Evolutionary conservation across 2,797 vertebrate genomes (phyloP).

Genomic region (Cirrhinus molitorella): DNA sequence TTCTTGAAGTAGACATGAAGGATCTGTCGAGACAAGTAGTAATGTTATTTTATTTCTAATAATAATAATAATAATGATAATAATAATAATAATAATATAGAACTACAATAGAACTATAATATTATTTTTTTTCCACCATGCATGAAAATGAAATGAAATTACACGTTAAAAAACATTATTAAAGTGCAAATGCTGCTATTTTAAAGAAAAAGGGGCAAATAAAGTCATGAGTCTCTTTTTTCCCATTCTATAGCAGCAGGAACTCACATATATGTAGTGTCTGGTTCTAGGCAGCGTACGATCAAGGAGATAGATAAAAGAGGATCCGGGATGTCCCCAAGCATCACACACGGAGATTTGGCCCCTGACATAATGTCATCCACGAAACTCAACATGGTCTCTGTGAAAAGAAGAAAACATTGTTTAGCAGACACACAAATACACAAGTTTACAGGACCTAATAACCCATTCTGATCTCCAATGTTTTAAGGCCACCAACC

Average conservation of each 20-base stretch:
- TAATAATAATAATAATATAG: neutral
- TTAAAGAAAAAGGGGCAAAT: neutral
- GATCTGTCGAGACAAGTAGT: too few species aligned
- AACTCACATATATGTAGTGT: slow-evolving; percentile 96
- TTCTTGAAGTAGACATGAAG: too few species aligned
- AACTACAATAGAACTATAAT: neutral
- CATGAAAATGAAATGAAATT: too few species aligned
- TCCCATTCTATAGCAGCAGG: neutral
- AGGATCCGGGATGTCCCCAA: slow-evolving; percentile 92
- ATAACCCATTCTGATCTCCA: neutral
- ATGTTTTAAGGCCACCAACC: slow-evolving; percentile 2
- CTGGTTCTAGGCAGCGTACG: slow-evolving; percentile 92
- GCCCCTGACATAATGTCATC: slow-evolving; percentile 97
- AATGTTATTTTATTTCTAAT: too few species aligned
- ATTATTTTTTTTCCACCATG: too few species aligned
- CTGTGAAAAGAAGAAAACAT: slow-evolving; percentile 70
- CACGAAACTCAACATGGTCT: slow-evolving; percentile 94
- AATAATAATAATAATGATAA: neutral
- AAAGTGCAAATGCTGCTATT: neutral
- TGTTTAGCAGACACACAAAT: neutral
- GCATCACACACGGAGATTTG: slow-evolving; percentile 97
- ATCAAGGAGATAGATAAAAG: slow-evolving; percentile 92
- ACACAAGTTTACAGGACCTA: neutral
- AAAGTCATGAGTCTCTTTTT: neutral
- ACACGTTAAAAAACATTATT: neutral